phyloP scores from a whole-genome alignment of 1,140 invertebrate species.

The Amphibalanus amphitrite region DNA sequence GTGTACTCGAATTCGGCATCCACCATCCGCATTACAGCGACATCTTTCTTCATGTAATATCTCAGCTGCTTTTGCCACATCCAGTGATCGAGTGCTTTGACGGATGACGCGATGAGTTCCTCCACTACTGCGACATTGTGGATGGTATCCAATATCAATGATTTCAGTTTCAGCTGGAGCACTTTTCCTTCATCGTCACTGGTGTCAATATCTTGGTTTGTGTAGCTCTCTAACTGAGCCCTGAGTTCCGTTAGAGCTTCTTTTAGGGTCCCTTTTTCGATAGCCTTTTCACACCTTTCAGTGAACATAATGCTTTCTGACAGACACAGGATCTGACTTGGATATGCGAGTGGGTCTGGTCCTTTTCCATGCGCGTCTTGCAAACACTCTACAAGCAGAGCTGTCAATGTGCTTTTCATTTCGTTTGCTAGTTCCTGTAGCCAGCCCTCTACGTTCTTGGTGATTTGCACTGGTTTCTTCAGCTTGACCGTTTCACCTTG shows the following conservation, averaged over 20 bases:
- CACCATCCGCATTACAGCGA: conserved; percentile 42
- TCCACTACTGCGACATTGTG: conserved; percentile 72
- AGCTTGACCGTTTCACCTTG: conserved; percentile 72
- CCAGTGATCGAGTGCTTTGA: conserved; percentile 55
- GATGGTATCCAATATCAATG: conserved; percentile 82
- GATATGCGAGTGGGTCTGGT: conserved; percentile 56
- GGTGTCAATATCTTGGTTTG: conserved; percentile 30
- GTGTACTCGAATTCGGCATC: conserved; percentile 87
- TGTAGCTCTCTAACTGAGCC: conserved; percentile 43
- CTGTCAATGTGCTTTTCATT: conserved; percentile 57
- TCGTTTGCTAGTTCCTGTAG: conserved; percentile 55
- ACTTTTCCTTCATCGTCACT: conserved; percentile 25
- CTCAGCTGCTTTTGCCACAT: conserved; percentile 89
- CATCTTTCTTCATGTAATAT: conserved; percentile 37
- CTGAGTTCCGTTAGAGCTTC: conserved; percentile 31
- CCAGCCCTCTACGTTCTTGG: conserved; percentile 71
- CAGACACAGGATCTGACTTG: conserved; percentile 63
- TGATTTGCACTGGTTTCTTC: conserved; percentile 51
- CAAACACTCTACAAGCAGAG: conserved; percentile 48
- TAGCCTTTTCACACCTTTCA: conserved; percentile 58
- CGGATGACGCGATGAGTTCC: conserved; percentile 47
- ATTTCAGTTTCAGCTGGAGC: conserved; percentile 37
- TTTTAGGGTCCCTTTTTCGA: conserved; percentile 43
- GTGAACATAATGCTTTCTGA: conserved; percentile 53
- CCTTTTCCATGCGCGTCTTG: conserved; percentile 30